Conservation (phyloP, 2,888 invertebrate species). For the Drosophila parthenogenetica region DNA sequence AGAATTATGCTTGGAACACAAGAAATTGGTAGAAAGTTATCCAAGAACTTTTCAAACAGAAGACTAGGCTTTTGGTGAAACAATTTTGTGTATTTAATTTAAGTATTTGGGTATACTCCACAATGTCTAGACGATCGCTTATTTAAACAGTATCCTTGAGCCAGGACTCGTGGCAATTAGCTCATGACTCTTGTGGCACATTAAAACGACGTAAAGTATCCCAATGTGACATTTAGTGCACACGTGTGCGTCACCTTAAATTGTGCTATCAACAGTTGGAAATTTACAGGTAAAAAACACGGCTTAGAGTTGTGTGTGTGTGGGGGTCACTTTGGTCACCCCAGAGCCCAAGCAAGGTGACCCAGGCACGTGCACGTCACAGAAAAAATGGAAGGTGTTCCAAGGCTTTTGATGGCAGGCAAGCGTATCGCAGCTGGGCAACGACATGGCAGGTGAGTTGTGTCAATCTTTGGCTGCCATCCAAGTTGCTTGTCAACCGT, state of each 20-base stretch:
- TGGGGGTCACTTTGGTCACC: neutral
- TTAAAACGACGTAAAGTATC: conserved; percentile 15
- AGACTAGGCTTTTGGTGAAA: too few species aligned
- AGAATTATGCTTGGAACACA: neutral
- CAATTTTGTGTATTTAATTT: neutral
- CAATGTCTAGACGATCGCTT: too few species aligned
- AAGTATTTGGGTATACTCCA: too few species aligned
- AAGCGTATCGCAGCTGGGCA: conserved; percentile 17
- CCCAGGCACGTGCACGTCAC: conserved; percentile 53
- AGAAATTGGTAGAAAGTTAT: neutral
- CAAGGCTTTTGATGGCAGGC: conserved; percentile 22
- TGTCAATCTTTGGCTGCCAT: conserved; percentile 56
- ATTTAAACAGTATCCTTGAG: neutral
- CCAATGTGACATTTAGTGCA: conserved; percentile 21
- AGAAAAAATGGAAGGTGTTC: conserved; percentile 13
- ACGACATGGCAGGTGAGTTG: conserved; percentile 55
- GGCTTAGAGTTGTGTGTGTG: too few species aligned
- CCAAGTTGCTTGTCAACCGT: conserved; percentile 36
- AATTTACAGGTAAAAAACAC: conserved; percentile 2
- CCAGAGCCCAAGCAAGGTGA: conserved; percentile 19
- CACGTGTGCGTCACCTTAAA: conserved; percentile 19
- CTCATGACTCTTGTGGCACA: conserved; percentile 5
- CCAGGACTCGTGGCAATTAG: neutral
- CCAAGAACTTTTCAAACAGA: too few species aligned
- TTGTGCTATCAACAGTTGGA: conserved; percentile 31